Evolutionary conservation across 2,113 vertebrate genomes (phyloP).

Genomic region (Scatophagus argus): DNA sequence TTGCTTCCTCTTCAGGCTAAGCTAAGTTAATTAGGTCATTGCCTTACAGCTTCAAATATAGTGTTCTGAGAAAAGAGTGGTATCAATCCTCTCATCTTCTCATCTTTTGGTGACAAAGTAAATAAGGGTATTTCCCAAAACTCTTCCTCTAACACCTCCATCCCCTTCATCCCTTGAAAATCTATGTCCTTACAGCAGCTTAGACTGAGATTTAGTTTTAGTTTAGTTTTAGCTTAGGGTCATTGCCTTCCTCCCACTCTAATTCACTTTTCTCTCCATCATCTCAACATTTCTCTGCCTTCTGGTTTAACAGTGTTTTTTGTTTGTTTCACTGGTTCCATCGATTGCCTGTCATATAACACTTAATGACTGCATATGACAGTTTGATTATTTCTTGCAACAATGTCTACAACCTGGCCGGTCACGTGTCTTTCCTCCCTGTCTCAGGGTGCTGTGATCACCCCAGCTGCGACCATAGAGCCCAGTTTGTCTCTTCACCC

Average conservation of each 20-base stretch:
- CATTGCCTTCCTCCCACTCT: neutral
- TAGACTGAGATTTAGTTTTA: neutral
- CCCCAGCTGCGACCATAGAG: constrained; percentile 91
- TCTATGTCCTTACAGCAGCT: too few relatives aligned
- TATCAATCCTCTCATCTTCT: neutral
- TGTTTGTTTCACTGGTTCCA: neutral
- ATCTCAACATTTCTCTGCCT: neutral
- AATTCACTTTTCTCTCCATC: neutral
- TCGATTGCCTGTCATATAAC: neutral
- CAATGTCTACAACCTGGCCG: neutral
- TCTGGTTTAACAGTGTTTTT: neutral
- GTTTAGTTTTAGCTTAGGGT: neutral
- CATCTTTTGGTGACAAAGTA: neutral
- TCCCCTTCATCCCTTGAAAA: neutral
- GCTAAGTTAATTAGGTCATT: neutral
- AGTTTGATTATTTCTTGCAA: neutral
- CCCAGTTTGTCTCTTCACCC: constrained; percentile 98
- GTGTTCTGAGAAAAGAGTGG: neutral
- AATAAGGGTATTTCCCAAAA: neutral
- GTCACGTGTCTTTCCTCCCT: constrained; percentile 27
- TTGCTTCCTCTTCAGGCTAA: neutral
- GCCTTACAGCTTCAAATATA: neutral
- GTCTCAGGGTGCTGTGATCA: constrained; percentile 96
- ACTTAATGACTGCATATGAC: neutral
- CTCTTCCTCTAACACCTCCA: neutral